Conservation (phyloP, 2,113 vertebrate species). For the Paratilapia polleni region DNA sequence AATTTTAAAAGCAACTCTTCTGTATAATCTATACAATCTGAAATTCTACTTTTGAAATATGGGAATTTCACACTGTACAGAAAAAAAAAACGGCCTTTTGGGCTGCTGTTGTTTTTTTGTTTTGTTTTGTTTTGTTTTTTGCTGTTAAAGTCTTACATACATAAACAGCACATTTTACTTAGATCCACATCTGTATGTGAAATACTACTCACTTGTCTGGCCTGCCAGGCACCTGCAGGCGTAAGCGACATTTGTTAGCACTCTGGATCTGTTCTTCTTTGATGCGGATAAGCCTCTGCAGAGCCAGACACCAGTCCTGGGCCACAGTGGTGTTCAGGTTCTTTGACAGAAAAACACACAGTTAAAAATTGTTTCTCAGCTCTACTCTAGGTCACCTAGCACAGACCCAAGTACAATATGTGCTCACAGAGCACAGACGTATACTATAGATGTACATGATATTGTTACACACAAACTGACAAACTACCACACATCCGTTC, state of each 20-base stretch:
- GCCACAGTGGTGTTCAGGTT: slow-evolving; percentile 96
- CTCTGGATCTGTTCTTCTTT: slow-evolving; percentile 97
- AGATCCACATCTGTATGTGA: slow-evolving; percentile 22
- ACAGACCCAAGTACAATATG: not conserved
- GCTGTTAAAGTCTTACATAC: not conserved
- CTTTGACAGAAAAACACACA: slow-evolving; percentile 72
- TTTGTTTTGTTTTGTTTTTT: not conserved
- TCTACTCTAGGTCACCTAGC: not conserved
- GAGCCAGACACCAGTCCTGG: slow-evolving; percentile 95
- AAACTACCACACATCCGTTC: not conserved
- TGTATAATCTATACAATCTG: too few relatives aligned
- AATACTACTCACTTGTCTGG: slow-evolving; percentile 89
- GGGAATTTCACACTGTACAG: too few relatives aligned
- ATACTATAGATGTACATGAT: not conserved
- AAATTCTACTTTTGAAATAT: too few relatives aligned
- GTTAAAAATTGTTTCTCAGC: slow-evolving; percentile 35
- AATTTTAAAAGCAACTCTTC: not conserved
- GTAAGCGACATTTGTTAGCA: slow-evolving; percentile 94
- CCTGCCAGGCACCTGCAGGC: slow-evolving; percentile 91
- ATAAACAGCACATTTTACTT: not conserved
- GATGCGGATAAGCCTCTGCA: slow-evolving; percentile 93
- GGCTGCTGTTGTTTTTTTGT: not conserved
- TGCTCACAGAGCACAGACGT: not conserved
- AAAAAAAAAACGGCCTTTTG: not conserved
- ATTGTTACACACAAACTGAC: not conserved